Evolutionary conservation across 2,113 vertebrate genomes (phyloP).

Genomic region (Anser cygnoides): DNA sequence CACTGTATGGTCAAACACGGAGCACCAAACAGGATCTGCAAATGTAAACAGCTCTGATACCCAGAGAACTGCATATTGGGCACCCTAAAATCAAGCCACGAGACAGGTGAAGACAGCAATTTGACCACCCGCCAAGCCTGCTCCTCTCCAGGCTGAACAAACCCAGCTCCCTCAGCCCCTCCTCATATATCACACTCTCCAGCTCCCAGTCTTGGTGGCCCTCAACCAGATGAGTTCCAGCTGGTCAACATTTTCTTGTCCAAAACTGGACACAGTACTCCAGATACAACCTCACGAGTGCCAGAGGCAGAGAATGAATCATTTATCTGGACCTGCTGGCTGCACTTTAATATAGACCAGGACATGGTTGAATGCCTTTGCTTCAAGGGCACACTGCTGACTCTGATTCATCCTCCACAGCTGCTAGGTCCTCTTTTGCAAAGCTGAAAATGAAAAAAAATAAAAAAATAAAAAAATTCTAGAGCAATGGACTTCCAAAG

Average conservation of each 20-base stretch:
- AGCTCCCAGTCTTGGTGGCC: not conserved
- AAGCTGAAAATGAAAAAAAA: not conserved
- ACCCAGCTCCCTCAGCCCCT: not conserved
- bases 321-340: not conserved
- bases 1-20: not conserved
- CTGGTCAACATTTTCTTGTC: not conserved
- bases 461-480: not conserved
- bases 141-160: not conserved
- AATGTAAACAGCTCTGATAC: not conserved
- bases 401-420: rapidly evolving
- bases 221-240: not conserved
- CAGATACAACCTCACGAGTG: not conserved
- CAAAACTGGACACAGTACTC: not conserved
- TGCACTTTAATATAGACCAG: not conserved
- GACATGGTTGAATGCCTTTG: not conserved
- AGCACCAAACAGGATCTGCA: not conserved
- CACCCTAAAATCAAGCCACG: not conserved
- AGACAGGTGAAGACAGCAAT: not conserved
- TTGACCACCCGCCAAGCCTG: not conserved
- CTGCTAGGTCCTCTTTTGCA: not conserved
- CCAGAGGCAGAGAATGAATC: not conserved
- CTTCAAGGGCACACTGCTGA: rapidly evolving
- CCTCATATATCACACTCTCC: not conserved
- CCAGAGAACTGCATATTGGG: not conserved
- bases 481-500: not conserved